Percentiles rank a stretch among this genome's conserved stretches.
These are phyloP conservation scores for Propithecus perrieri DNA, from an alignment of 2,797 vertebrate species.

Conservation along the genomic window DNA sequence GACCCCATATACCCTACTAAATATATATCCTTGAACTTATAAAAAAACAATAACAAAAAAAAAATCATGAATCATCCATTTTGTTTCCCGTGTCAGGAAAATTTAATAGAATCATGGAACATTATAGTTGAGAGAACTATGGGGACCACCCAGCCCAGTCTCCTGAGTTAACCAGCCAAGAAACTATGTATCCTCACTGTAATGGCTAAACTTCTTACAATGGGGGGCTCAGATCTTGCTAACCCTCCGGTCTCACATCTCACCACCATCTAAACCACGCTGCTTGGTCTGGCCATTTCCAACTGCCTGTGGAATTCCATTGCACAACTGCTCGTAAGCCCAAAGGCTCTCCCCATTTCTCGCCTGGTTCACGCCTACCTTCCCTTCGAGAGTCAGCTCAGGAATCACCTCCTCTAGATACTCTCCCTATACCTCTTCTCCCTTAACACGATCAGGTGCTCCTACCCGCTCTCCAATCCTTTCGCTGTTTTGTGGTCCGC, in stretches of 20 bases:
- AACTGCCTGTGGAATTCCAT: fast-evolving
- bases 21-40: not conserved
- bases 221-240: not conserved
- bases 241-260: not conserved
- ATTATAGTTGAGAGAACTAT: not conserved
- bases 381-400: not conserved
- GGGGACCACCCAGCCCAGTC: too few relatives aligned
- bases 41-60: not conserved
- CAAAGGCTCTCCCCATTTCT: not conserved
- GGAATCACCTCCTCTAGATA: not conserved
- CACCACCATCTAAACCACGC: not conserved
- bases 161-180: not conserved
- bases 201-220: not conserved
- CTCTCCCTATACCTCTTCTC: not conserved
- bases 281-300: not conserved
- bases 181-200: too few relatives aligned
- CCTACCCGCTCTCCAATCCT: not conserved
- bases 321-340: too few relatives aligned
- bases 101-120: not conserved
- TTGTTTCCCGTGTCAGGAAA: not conserved
- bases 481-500: fast-evolving
- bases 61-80: not conserved
- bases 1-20: not conserved
- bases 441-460: not conserved
- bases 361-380: not conserved